These are phyloP conservation scores for Dyspetes luteomarginatus DNA, from an alignment of 2,888 invertebrate species.

Conservation along the genomic window DNA sequence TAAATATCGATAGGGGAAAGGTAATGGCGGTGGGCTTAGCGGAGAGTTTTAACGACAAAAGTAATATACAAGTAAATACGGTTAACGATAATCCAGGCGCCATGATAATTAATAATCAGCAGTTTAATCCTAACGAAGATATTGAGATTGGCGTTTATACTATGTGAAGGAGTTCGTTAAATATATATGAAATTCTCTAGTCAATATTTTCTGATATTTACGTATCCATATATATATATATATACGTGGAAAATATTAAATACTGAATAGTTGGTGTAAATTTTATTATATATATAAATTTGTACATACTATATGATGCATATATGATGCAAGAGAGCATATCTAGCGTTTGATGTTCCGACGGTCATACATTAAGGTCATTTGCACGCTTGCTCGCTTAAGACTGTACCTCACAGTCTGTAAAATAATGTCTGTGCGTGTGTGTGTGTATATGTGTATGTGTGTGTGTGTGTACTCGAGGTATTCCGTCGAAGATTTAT, in stretches of 20 bases:
- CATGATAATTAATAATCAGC: conserved; percentile 60
- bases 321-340: conserved; percentile 60
- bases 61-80: conserved; percentile 52
- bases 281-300: conserved; percentile 9
- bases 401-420: conserved; percentile 48
- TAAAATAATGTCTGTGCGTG: conserved; percentile 24
- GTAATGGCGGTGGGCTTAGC: conserved; percentile 33
- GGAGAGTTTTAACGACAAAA: conserved; percentile 31
- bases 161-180: neutral
- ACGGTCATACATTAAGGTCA: conserved; percentile 67
- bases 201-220: too few relatives aligned
- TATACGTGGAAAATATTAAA: conserved; percentile 8
- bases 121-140: conserved; percentile 47
- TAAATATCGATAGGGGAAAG: conserved; percentile 62
- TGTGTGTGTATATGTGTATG: conserved; percentile 22
- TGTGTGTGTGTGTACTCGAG: conserved; percentile 36
- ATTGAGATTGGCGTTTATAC: conserved; percentile 35
- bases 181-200: too few relatives aligned
- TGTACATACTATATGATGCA: neutral
- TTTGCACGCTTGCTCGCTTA: conserved; percentile 59
- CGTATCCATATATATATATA: neutral
- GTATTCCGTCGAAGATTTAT: conserved; percentile 63
- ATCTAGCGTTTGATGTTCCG: conserved; percentile 66
- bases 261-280: neutral
- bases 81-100: conserved; percentile 47